Evolutionary conservation across 2,113 vertebrate species (phyloP).

Genomic region (Nymphicus hollandicus): DNA sequence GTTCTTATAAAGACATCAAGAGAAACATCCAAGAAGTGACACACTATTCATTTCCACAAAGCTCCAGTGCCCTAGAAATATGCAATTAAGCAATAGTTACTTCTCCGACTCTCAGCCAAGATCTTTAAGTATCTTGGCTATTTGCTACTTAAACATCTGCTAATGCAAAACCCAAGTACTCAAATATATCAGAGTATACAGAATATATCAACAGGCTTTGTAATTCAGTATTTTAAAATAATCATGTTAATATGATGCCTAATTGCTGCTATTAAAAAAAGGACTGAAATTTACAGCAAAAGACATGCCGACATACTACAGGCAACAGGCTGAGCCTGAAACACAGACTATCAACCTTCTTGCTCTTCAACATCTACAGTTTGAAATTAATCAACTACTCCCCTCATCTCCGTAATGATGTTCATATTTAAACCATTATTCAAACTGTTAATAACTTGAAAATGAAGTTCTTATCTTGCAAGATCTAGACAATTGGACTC

Average conservation of each 20-base stretch:
- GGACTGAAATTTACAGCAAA: background rate
- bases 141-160: background rate
- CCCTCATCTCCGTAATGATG: background rate
- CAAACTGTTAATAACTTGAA: background rate
- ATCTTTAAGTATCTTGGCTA: background rate
- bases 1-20: background rate
- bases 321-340: background rate
- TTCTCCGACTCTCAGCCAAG: background rate
- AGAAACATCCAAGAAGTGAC: background rate
- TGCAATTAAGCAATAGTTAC: background rate
- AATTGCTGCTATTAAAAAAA: background rate
- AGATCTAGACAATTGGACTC: background rate
- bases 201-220: background rate
- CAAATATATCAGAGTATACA: background rate
- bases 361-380: background rate
- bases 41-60: background rate
- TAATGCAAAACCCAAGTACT: background rate
- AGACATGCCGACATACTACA: background rate
- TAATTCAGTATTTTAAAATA: background rate
- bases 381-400: background rate
- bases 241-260: background rate
- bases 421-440: background rate
- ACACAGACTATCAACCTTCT: accelerated
- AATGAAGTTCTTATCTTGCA: background rate
- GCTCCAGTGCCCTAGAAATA: background rate